These are phyloP conservation scores for Aurelia sp. DNA, from an alignment of 30 jellyfish, hydroid and myxozoan genomes.

Conservation along the genomic window DNA sequence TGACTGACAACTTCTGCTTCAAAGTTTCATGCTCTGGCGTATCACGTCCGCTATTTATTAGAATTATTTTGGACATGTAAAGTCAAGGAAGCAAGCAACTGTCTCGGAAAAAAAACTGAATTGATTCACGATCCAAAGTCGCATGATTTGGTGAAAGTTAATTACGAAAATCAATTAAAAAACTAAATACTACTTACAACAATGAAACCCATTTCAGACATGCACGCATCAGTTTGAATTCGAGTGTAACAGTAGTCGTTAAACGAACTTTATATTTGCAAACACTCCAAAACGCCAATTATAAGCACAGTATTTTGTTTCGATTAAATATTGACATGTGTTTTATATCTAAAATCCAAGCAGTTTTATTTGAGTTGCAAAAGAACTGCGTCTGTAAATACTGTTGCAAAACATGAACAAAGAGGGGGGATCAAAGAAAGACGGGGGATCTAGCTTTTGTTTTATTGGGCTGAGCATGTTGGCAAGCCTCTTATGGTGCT, in stretches of 20 bases:
- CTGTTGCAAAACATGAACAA: conserved; percentile 12
- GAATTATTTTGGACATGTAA: no score
- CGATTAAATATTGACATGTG: neutral
- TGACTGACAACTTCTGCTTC: no score
- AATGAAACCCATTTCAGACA: neutral
- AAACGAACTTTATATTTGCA: neutral
- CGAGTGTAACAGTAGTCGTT: neutral
- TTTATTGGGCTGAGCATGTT: no score
- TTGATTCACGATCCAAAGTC: no score
- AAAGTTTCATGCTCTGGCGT: no score
- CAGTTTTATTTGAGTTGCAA: conserved; percentile 6
- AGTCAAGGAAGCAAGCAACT: no score
- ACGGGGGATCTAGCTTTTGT: conserved; percentile 11
- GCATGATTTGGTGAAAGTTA: no score
- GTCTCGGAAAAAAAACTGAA: no score
- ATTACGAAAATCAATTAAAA: neutral
- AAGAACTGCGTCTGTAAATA: conserved; percentile 31
- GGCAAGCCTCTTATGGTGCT: no score
- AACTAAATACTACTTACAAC: neutral
- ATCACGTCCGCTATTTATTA: no score
- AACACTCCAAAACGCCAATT: conserved; percentile 3
- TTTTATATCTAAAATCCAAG: neutral
- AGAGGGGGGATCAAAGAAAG: neutral
- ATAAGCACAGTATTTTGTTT: neutral
- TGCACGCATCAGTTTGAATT: neutral